Percentiles rank a stretch among this genome's conserved stretches.
Evolutionary conservation across 2,888 invertebrate genomes (phyloP).

Genomic region (Dendrolimus pini): DNA sequence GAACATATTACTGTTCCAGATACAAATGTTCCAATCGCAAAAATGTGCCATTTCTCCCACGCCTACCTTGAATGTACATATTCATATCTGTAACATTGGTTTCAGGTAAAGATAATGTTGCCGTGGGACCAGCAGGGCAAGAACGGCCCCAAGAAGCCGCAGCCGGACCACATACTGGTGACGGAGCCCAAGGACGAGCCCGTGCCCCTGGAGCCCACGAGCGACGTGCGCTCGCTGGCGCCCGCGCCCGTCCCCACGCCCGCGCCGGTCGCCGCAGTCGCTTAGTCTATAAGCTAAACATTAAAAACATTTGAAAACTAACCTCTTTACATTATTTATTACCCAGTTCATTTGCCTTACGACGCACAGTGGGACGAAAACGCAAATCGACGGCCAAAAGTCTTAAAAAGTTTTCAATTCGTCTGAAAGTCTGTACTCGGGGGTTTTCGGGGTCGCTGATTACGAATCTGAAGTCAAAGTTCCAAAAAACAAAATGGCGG

Average conservation of each 20-base stretch:
- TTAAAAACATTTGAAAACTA: constrained; percentile 28
- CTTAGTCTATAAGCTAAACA: constrained; percentile 49
- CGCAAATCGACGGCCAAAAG: no score
- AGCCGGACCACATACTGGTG: constrained; percentile 98
- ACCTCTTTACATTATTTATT: constrained; percentile 2
- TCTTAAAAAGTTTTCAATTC: no score
- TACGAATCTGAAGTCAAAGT: no score
- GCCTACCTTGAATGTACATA: no score
- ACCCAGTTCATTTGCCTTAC: neutral
- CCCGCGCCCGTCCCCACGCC: constrained; percentile 70
- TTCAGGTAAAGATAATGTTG: constrained; percentile 98
- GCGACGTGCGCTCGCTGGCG: constrained; percentile 85
- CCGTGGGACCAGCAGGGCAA: constrained; percentile 99
- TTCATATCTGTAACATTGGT: constrained; percentile 18
- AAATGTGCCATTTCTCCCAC: no score
- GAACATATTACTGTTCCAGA: no score
- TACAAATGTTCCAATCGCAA: no score
- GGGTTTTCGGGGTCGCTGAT: no score
- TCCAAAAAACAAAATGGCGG: no score
- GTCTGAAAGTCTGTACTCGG: no score
- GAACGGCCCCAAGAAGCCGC: constrained; percentile 97
- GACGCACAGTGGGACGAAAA: no score
- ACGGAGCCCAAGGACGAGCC: constrained; percentile 98
- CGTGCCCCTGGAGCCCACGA: constrained; percentile 81
- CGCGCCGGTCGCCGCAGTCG: constrained; percentile 50